Conservation (phyloP, 2,888 invertebrate species). For the Meghimatium bilineatum region DNA sequence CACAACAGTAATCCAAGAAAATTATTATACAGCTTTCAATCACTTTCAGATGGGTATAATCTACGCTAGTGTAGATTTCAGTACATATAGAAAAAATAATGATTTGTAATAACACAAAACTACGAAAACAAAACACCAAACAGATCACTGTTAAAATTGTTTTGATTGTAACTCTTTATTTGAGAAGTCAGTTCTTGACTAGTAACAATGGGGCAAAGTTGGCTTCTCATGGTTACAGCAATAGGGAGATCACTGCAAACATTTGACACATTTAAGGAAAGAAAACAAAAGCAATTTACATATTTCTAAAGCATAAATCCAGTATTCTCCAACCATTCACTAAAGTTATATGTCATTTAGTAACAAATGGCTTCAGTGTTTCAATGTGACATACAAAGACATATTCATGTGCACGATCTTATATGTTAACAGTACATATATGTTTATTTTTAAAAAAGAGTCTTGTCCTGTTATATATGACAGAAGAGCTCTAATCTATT, state of each 20-base stretch:
- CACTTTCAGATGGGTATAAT: too few relatives aligned
- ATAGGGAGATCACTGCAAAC: slow-evolving; percentile 40
- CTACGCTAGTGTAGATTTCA: too few relatives aligned
- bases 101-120: too few relatives aligned
- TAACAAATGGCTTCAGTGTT: not conserved
- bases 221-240: slow-evolving; percentile 40
- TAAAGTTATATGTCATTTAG: not conserved
- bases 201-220: slow-evolving; percentile 32
- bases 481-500: too few relatives aligned
- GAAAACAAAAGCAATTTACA: not conserved
- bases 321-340: not conserved
- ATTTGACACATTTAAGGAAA: slow-evolving; percentile 6
- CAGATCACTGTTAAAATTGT: not conserved
- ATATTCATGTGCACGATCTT: not conserved
- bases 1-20: too few relatives aligned
- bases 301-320: not conserved
- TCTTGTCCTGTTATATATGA: too few relatives aligned
- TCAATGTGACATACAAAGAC: not conserved
- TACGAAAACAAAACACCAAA: not conserved
- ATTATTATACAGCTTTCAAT: too few relatives aligned
- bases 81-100: too few relatives aligned
- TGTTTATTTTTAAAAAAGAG: too few relatives aligned
- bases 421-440: too few relatives aligned
- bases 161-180: slow-evolving; percentile 32
- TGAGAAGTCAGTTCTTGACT: slow-evolving; percentile 43